Evolutionary conservation across 92 coral and sea anemone species (phyloP), one percentile per base, ranked within the genome.

Genomic region (Palythoa caribaeorum): DNA sequence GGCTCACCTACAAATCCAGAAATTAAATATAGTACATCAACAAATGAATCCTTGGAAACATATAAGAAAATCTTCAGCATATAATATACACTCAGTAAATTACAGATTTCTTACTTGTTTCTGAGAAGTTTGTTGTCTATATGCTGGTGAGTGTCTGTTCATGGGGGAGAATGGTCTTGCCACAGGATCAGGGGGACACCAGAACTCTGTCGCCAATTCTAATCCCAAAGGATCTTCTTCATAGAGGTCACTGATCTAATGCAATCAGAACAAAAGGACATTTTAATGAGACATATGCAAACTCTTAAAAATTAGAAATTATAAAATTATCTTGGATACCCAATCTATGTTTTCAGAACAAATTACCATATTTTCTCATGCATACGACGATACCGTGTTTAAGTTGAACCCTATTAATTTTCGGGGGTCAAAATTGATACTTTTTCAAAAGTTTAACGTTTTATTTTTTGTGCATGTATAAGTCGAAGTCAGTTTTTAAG

Each of bases 181-280:
- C 87, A 89, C 71, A 54, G 93, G 93, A 9, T 96, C 99, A 66
- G 91, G 89, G 21, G 98, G 96, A 75, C 95, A 92, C 99, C 99
- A 96, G 90, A 86, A 96, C 65, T 96, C 99, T 17, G 91, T 79
- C 0, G 99, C 92, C 50, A 96, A 94, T 65, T 95, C 98, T 20
- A 96, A 90, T n/a, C 94, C 96, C 53, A 80, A 79, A 2, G 95
- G 95, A 76, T 96, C 98, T 55, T 93, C 81, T 10, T 93, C 93
- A 83, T 96, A 95, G 44, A 96, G 90, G 51, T 93, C 98, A 48
- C 99, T 95, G 87, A 96, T 95, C 99, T 96, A 76, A 86, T 15
- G 74, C 44, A 13, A 74, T 55, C 70, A 17, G 40, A 19, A 62
- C 50, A 62, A 15, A 75, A 15, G 7, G 13, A 53, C 35, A 15